These are phyloP conservation scores for Aphelocoma coerulescens DNA, from an alignment of 2,113 vertebrate genomes.

Conservation along the genomic window DNA sequence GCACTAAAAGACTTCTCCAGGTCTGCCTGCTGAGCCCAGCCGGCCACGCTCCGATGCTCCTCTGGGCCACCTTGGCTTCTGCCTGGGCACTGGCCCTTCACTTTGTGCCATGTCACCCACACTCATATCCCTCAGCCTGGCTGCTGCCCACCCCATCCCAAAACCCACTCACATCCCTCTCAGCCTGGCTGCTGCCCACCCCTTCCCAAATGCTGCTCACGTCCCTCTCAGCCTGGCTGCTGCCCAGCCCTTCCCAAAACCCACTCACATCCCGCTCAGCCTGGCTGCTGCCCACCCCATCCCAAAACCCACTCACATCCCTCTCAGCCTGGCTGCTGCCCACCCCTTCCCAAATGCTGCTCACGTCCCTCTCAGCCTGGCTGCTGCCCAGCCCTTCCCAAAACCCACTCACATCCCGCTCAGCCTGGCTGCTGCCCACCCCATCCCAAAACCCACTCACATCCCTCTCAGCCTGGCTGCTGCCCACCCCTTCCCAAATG, in stretches of 20 bases:
- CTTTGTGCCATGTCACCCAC: background rate
- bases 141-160: background rate
- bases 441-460: background rate
- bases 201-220: background rate
- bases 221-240: background rate
- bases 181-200: background rate
- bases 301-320: background rate
- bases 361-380: background rate
- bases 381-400: background rate
- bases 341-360: background rate
- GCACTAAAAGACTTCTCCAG: background rate
- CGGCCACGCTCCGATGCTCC: no score
- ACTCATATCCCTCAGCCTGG: background rate
- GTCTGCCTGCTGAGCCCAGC: background rate
- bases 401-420: no score
- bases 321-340: background rate
- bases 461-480: background rate
- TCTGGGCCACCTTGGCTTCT: background rate
- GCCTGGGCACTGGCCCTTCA: background rate
- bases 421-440: background rate
- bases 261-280: background rate
- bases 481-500: background rate
- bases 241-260: background rate
- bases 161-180: background rate
- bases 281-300: background rate